These are phyloP conservation scores for Achatina immaculata DNA, from an alignment of 1,140 invertebrate species.

Conservation along the genomic window DNA sequence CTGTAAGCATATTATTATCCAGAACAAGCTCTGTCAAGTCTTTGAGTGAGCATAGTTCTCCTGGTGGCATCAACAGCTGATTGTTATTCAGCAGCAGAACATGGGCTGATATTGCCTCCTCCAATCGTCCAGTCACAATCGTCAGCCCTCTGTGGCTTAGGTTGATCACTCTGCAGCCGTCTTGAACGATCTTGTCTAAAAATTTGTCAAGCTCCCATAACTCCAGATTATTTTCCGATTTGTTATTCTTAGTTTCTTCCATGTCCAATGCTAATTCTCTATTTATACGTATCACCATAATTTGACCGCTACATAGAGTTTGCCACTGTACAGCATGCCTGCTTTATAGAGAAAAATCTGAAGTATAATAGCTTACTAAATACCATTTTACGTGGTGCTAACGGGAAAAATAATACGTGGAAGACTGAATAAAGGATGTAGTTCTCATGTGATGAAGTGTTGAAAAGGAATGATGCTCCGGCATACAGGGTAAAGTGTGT, in stretches of 20 bases:
- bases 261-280: neutral
- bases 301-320: no score
- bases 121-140: slow-evolving; percentile 53
- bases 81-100: slow-evolving; percentile 62
- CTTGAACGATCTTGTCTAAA: slow-evolving; percentile 49
- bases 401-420: no score
- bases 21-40: slow-evolving; percentile 62
- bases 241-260: neutral
- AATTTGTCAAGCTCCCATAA: slow-evolving; percentile 54
- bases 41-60: slow-evolving; percentile 55
- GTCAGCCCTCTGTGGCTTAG: slow-evolving; percentile 60
- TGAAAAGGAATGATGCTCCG: no score
- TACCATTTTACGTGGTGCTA: no score
- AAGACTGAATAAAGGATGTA: no score
- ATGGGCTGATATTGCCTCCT: slow-evolving; percentile 45
- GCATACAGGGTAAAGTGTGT: no score
- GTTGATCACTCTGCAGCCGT: slow-evolving; percentile 49
- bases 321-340: no score
- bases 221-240: slow-evolving; percentile 43
- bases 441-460: no score
- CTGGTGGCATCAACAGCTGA: slow-evolving; percentile 62
- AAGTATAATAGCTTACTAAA: no score
- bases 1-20: slow-evolving; percentile 66
- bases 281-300: no score
- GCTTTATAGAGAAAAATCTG: no score